A percentile compares a stretch with the other conserved stretches of the same genome.
Conservation (phyloP, 2,113 vertebrate genomes). For the Cottus gobio region DNA sequence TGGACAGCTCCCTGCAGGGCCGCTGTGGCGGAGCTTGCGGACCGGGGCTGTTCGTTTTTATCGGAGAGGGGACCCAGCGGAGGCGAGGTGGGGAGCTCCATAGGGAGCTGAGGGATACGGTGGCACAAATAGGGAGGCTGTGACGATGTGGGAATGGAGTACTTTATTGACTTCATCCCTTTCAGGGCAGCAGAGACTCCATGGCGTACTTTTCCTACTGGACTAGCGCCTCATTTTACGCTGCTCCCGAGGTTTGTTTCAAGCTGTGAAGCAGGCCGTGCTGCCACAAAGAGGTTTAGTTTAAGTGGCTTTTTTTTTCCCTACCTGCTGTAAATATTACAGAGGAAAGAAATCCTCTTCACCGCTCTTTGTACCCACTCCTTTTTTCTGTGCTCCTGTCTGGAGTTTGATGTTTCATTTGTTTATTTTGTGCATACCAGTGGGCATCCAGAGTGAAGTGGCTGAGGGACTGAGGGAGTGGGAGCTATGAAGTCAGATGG, state of each 20-base stretch:
- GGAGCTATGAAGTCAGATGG: constrained; percentile 58
- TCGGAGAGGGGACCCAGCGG: constrained; percentile 54
- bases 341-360: constrained; percentile 57
- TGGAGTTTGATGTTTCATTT: constrained; percentile 58
- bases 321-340: constrained; percentile 55
- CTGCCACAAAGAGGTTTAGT: constrained; percentile 51
- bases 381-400: constrained; percentile 42
- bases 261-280: constrained; percentile 36
- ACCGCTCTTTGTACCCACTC: constrained; percentile 60
- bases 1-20: constrained; percentile 67
- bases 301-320: constrained; percentile 49
- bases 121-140: constrained; percentile 42
- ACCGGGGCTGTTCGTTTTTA: constrained; percentile 64
- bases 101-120: constrained; percentile 44
- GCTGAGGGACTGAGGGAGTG: constrained; percentile 57
- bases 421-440: constrained; percentile 39
- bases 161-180: constrained; percentile 59
- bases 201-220: constrained; percentile 6
- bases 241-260: constrained; percentile 49
- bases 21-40: constrained; percentile 39
- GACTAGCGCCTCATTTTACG: constrained; percentile 39
- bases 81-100: constrained; percentile 54
- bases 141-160: constrained; percentile 7
- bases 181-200: constrained; percentile 35
- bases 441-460: constrained; percentile 60